Base-by-base conservation (phyloP, 2,797 vertebrate species). In the Parauchenoglanis ngamensis region DNA sequence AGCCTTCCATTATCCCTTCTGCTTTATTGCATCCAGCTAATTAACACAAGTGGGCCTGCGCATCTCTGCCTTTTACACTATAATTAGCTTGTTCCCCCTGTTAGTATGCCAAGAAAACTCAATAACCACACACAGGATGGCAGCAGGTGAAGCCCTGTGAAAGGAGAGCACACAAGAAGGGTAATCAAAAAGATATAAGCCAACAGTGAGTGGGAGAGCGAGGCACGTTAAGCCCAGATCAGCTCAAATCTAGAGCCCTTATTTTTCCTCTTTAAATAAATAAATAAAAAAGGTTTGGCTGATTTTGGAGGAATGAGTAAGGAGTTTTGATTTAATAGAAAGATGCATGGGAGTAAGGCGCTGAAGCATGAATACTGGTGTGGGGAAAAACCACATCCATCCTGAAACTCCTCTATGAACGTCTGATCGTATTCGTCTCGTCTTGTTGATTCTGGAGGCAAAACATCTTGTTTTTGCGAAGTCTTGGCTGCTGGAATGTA, bases 11-110 rank as follows among this genome's bases (percentile, higher is more conserved):
- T 79, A 85, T 88, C 67, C 75, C 83, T 54, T 79, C 65, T n/a
- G 67, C 87, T 73, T 88, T 80, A 85, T 85, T 85, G 83, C 54
- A 46, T 57, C 67, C 68, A 40, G 70, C 68, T 85, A 75, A 85
- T 85, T 85, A 85, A 85, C 83, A 73, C 70, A 75, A 72, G 83
- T 75, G 35, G 68, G 70, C 70, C 7, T 44, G 68, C 3, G 25
- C 25, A 61, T 75, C 54, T 61, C 70, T 57, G 54, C 23, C 54
- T 59, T 85, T n/a, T 3, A 3, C 68, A 49, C 54, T 44, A 73
- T 85, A 85, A 85, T 85, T 73, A 85, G 54, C 83, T 61, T n/a
- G 83, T 85, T 85, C 68, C 12, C 54, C 70, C 35, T 44, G 54
- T 73, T 59, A 61, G 54, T 56, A 61, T 85, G 31, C 54, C 61